Evolutionary conservation across 2,797 vertebrate genomes (phyloP), one percentile per base, ranked within the genome.

Genomic region (Chloroceryle inda): DNA sequence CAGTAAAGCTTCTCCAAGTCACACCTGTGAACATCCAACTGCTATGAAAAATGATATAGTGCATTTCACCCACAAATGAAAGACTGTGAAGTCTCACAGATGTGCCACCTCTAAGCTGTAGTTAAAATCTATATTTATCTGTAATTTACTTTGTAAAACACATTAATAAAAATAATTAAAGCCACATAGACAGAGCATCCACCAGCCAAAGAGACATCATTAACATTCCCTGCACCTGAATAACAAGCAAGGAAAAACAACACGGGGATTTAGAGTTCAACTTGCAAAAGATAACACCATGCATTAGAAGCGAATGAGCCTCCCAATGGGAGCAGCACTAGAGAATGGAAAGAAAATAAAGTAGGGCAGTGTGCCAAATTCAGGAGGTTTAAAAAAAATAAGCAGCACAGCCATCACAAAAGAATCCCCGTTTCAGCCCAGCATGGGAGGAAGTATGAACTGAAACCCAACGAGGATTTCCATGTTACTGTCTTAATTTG

Each of bases 401-500:
- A 96, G 96, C 96, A 97, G 96, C 90, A 92, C 92, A 96, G 96
- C 93, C 93, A 93, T 97, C 64, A 97, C 96, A 97, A 97, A 97
- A 97, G 96, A 96, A 87, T 96, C 96, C 95, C 93, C 92, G 77
- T 95, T 96, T 93, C 96, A 97, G 96, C 96, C 95, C 96, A 97
- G 96, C 96, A 96, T 97, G 96, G 96, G 96, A 97, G 96, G 94
- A 96, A 97, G 96, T 97, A 96, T 94, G 96, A 97, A 97, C 95
- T 96, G 96, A 97, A 97, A 97, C 91, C 96, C 96, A 96, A 96
- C 91, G 58, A 97, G 95, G 95, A 96, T 97, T 97, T 96, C 96
- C 96, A 96, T 93, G 96, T 96, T 97, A 97, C 95, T 96, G 96
- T 97, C 96, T 96, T 96, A 97, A 97, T 97, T 97, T 97, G 94